These are phyloP conservation scores for Sula dactylatra DNA, from an alignment of 2,113 vertebrate genomes.

Conservation along the genomic window DNA sequence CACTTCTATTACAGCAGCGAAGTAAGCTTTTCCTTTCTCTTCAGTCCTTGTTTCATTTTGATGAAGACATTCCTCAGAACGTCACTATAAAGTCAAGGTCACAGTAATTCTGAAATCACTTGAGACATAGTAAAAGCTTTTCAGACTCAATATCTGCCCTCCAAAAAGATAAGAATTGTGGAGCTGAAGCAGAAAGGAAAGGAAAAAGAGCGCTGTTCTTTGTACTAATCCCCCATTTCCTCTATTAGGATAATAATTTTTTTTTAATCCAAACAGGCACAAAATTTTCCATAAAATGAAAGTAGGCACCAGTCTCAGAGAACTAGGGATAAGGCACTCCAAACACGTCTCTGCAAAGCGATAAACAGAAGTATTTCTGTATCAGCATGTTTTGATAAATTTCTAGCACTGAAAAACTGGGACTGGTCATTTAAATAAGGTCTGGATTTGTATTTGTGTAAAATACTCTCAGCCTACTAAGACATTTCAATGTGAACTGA, in stretches of 20 bases:
- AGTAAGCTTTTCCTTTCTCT: neutral
- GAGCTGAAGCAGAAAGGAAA: neutral
- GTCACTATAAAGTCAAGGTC: neutral
- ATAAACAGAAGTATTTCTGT: neutral
- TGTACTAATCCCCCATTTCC: neutral
- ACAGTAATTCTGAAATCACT: neutral
- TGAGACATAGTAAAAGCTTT: neutral
- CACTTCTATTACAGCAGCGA: neutral
- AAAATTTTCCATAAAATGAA: neutral
- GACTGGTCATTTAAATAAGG: neutral
- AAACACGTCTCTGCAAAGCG: neutral
- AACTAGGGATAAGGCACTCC: neutral
- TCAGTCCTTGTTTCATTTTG: neutral
- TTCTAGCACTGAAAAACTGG: neutral
- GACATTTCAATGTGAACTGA: neutral
- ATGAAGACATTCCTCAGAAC: neutral
- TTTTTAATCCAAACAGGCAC: neutral
- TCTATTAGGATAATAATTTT: neutral
- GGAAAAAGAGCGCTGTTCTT: neutral
- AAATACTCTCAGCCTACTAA: neutral
- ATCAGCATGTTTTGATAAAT: neutral
- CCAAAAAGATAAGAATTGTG: neutral
- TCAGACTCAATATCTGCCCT: neutral
- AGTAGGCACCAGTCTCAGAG: neutral
- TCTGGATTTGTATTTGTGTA: neutral